Evolutionary conservation across 2,888 invertebrate genomes (phyloP), one percentile per base, ranked within the genome.

Genomic region (Automeris io): DNA sequence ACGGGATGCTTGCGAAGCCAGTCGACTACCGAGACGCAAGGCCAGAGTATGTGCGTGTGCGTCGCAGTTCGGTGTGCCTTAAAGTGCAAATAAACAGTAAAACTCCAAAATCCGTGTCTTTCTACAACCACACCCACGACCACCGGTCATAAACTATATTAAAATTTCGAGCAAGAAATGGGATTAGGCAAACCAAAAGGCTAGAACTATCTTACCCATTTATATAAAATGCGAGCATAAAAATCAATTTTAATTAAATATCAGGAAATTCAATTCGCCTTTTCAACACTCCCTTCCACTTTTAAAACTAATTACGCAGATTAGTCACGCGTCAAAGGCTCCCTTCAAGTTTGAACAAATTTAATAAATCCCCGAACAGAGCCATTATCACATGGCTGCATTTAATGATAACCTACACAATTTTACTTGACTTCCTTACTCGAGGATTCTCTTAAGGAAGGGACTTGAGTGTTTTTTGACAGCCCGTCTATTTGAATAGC

Each of bases 371-470:
- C 18, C 23, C 23, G 9, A 32, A 37, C 12, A 11, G 23, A 16
- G 37, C 32, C 37, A 32, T 37, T 23, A 22, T 26, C 37, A 37
- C 23, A 11, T 18, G 22, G 12, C 32, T 22, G 32, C 23, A 23
- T 31, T 9, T 37, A 32, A 37, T 37, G 32, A 32, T 11, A 18
- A 23, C 5, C 12, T 5, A 18, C 23, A 21, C 31, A 32, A 32
- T 37, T 37, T 37, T 31, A 23, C 23, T 13, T 11, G 18, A 37
- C 23, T 32, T 32, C 37, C 37, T 37, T 37, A 22, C 11, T 23
- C 9, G 22, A 37, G 37, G 32, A 18, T 37, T 32, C 18, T 18
- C 23, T 23, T 23, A 16, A 11, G 23, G 32, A 25, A 37, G 11
- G n/a, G 2, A 3, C 1, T 16, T 22, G n/a, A 37, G 8, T 23